Evolutionary conservation across 2,888 invertebrate species (phyloP).

Genomic region (Aricia artaxerxes): DNA sequence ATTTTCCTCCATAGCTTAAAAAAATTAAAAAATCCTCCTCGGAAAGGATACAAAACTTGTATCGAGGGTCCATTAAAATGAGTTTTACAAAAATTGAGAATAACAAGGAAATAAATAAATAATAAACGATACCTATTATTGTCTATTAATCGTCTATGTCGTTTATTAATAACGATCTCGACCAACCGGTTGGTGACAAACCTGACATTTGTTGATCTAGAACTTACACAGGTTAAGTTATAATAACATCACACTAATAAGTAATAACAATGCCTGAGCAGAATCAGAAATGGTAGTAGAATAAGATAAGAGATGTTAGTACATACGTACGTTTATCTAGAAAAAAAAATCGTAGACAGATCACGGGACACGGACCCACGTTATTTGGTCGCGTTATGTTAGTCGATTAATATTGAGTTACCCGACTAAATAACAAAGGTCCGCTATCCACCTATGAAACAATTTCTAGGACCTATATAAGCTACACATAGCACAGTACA

Average conservation of each 20-base stretch:
- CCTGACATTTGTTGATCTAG: not conserved
- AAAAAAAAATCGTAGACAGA: no score
- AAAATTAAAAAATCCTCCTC: no score
- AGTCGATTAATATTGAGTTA: no score
- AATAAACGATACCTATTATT: not conserved
- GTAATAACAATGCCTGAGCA: not conserved
- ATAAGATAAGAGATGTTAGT: no score
- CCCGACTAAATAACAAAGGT: no score
- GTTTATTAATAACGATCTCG: not conserved
- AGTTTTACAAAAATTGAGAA: not conserved
- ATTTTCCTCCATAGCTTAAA: no score
- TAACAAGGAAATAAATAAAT: not conserved
- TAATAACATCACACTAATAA: not conserved
- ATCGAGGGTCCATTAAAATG: not conserved
- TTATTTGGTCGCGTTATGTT: no score
- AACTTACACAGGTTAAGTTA: not conserved
- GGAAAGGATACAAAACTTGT: not conserved
- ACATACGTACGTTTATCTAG: no score
- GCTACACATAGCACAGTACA: not conserved
- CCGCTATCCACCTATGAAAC: no score
- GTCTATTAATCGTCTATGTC: not conserved
- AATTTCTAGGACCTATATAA: not conserved
- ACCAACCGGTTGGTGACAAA: constrained; percentile 1
- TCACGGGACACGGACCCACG: no score
- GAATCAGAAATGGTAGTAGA: not conserved